Percentiles rank a stretch among this genome's conserved stretches.
Evolutionary conservation across 1,140 invertebrate genomes (phyloP).

Genomic region (Tetragonula clypearis): DNA sequence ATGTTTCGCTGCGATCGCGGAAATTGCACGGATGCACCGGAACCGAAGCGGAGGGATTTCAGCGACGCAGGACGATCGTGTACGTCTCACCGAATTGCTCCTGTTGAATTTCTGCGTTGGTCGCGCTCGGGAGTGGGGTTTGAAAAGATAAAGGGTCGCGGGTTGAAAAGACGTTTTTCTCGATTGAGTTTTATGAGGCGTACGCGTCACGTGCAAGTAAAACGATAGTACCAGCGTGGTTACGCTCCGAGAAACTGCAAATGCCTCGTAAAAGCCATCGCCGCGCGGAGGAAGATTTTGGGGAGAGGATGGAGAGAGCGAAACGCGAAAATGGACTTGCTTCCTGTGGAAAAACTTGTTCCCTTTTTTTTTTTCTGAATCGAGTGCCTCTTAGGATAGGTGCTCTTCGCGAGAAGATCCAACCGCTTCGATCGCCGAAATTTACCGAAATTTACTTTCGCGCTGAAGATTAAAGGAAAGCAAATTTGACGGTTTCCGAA

Average conservation of each 20-base stretch:
- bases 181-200: slow-evolving; percentile 61
- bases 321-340: slow-evolving; percentile 3
- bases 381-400: neutral
- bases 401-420: neutral
- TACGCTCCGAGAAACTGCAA: slow-evolving; percentile 57
- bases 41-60: neutral
- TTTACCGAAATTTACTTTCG: no score
- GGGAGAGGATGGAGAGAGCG: neutral
- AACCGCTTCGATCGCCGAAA: neutral
- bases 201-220: slow-evolving; percentile 62
- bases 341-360: slow-evolving; percentile 27
- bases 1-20: slow-evolving; percentile 1
- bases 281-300: slow-evolving; percentile 49
- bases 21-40: neutral
- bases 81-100: slow-evolving; percentile 32
- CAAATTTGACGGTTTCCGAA: neutral
- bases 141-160: neutral
- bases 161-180: slow-evolving; percentile 54
- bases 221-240: slow-evolving; percentile 61
- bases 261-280: slow-evolving; percentile 69
- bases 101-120: slow-evolving; percentile 17
- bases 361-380: neutral
- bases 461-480: neutral
- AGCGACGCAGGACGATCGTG: neutral
- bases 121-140: neutral